A percentile compares a stretch with the other conserved stretches of the same genome.
Conservation (phyloP, 2,888 invertebrate genomes). For the Eulithis prunata region DNA sequence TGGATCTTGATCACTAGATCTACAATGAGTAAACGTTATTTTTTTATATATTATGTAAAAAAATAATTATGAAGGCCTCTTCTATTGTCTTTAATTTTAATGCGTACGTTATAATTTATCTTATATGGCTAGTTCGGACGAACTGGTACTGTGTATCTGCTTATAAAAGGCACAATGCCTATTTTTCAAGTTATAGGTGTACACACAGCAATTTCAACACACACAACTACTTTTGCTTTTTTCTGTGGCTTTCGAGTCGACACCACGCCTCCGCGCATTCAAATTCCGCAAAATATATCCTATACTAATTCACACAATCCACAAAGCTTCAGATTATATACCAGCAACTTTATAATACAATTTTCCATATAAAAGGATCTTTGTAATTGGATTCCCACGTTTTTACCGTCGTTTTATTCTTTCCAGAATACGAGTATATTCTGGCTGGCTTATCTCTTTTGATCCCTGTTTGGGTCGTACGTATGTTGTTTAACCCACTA, state of each 20-base stretch:
- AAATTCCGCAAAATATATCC: background rate
- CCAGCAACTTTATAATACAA: conserved; percentile 5
- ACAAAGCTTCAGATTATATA: conserved; percentile 11
- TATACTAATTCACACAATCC: conserved; percentile 4
- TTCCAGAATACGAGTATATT: background rate
- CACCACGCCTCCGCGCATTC: background rate
- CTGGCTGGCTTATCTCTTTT: conserved; percentile 5
- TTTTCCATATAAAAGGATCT: conserved; percentile 12
- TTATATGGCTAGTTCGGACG: too few relatives aligned
- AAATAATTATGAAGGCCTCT: too few relatives aligned
- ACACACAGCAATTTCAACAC: too few relatives aligned
- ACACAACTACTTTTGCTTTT: too few relatives aligned
- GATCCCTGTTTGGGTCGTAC: conserved; percentile 7
- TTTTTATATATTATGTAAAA: too few relatives aligned
- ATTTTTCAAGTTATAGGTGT: too few relatives aligned
- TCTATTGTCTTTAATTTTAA: too few relatives aligned
- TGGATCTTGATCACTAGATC: too few relatives aligned
- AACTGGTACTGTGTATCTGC: too few relatives aligned
- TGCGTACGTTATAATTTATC: too few relatives aligned
- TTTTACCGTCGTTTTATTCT: conserved; percentile 2
- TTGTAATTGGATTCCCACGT: conserved; percentile 16
- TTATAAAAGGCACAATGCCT: too few relatives aligned
- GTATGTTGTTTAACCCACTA: conserved; percentile 14
- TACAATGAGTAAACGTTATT: too few relatives aligned
- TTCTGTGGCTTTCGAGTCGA: background rate